Conservation (phyloP, 92 coral and sea anemone genomes). For the Anthopleura xanthogrammica region DNA sequence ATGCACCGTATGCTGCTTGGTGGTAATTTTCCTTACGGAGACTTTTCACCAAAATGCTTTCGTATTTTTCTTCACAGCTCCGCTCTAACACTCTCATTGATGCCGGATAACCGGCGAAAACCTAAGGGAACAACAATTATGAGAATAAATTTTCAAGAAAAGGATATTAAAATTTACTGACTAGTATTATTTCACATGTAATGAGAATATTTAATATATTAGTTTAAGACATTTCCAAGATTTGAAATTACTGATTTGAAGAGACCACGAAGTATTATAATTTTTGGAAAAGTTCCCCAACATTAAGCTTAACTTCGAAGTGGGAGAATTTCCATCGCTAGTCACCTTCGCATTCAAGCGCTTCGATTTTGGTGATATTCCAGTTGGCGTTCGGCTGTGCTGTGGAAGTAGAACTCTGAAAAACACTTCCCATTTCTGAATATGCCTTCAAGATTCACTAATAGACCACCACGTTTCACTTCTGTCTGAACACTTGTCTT, state of each 20-base stretch:
- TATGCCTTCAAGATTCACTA: too few species aligned
- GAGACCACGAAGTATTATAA: too few species aligned
- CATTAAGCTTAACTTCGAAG: background rate
- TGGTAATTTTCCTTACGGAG: conserved; percentile 45
- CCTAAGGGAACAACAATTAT: conserved; percentile 1
- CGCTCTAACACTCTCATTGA: conserved; percentile 51
- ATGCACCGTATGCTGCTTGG: conserved; percentile 40
- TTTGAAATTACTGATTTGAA: too few species aligned
- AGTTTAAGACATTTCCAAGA: background rate
- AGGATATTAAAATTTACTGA: too few species aligned
- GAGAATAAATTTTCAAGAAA: too few species aligned
- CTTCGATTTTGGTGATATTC: conserved; percentile 23
- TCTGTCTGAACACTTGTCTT: background rate
- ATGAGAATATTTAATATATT: too few species aligned
- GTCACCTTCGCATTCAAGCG: conserved; percentile 9
- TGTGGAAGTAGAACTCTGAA: too few species aligned
- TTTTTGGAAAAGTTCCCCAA: background rate
- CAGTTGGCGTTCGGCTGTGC: too few species aligned
- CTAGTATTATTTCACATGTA: too few species aligned
- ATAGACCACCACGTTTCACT: too few species aligned
- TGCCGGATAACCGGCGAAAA: conserved; percentile 54
- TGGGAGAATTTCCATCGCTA: background rate
- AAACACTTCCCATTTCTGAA: too few species aligned
- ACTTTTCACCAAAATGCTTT: conserved; percentile 51
- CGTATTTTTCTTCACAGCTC: conserved; percentile 63